Conservation (phyloP, 2,888 invertebrate species). For the Cloeon dipterum region DNA sequence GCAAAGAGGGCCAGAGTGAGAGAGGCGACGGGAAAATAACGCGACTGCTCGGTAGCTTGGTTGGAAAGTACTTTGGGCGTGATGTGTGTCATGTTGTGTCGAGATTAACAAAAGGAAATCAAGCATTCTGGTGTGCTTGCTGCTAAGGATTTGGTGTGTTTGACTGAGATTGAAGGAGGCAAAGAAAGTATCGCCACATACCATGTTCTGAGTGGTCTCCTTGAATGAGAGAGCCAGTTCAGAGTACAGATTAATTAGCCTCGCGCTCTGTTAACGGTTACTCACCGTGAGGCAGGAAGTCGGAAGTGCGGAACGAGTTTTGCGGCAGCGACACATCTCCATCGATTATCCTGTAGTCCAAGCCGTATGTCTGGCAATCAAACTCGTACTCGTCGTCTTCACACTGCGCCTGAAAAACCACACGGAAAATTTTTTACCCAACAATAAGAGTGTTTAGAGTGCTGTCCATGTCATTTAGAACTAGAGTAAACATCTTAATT, state of each 20-base stretch:
- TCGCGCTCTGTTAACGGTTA: constrained; percentile 6
- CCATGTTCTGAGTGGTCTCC: constrained; percentile 4
- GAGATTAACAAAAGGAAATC: too few species aligned
- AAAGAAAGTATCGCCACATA: too few species aligned
- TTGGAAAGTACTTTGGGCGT: neutral
- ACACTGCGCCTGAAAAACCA: constrained; percentile 40
- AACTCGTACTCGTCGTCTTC: constrained; percentile 68
- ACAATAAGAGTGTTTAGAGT: neutral
- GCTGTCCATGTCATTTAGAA: neutral
- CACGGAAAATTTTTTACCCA: constrained; percentile 2
- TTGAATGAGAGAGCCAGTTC: constrained; percentile 2
- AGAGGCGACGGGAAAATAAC: too few species aligned
- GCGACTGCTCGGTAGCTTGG: too few species aligned
- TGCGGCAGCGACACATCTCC: constrained; percentile 61
- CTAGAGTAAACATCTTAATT: neutral
- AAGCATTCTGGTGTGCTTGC: too few species aligned
- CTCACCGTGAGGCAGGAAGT: constrained; percentile 74
- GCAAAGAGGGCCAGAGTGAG: constrained; percentile 9
- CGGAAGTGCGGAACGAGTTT: constrained; percentile 60
- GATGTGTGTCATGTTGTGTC: too few species aligned
- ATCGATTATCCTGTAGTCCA: constrained; percentile 67
- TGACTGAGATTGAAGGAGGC: too few species aligned
- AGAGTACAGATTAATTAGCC: constrained; percentile 3
- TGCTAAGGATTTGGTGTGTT: too few species aligned
- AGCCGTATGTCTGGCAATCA: constrained; percentile 53